A percentile compares a stretch with the other conserved stretches of the same genome.
These are phyloP conservation scores for Ramazzottius varieornatus DNA, from an alignment of 2,888 invertebrate species.

Conservation along the genomic window DNA sequence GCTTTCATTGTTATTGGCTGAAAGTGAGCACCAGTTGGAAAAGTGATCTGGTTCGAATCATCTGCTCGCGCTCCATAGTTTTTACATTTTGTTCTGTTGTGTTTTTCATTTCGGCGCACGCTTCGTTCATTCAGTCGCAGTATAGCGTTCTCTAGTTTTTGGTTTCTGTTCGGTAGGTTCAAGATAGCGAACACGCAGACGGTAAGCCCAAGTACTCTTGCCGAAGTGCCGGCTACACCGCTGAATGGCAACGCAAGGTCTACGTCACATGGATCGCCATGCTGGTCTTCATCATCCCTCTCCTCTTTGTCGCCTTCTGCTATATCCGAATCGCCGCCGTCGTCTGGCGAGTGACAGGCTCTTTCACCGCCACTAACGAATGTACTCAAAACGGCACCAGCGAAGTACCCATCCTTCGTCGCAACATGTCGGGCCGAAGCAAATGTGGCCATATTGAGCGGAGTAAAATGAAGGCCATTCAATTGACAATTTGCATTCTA, in stretches of 20 bases:
- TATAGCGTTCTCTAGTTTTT: no score
- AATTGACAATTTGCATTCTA: slow-evolving; percentile 25
- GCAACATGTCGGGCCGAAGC: neutral
- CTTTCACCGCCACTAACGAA: neutral
- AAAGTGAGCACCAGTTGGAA: no score
- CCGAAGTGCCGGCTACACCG: slow-evolving; percentile 22
- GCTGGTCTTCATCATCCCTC: slow-evolving; percentile 24
- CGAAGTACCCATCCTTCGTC: neutral
- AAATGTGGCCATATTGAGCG: no score
- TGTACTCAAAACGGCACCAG: neutral
- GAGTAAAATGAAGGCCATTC: slow-evolving; percentile 25
- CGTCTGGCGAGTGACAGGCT: slow-evolving; percentile 15
- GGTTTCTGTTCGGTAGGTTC: no score
- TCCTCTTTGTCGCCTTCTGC: slow-evolving; percentile 22
- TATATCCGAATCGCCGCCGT: slow-evolving; percentile 24
- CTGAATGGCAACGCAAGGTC: slow-evolving; percentile 23
- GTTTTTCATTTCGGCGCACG: no score
- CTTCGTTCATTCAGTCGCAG: no score
- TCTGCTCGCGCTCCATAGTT: no score
- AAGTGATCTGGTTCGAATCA: no score
- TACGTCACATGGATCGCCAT: slow-evolving; percentile 24
- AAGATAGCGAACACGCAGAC: slow-evolving; percentile 14
- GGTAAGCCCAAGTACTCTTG: slow-evolving; percentile 19
- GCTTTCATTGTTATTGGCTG: no score
- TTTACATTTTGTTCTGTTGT: no score